Conservation (phyloP, 2,113 vertebrate genomes). For the Tauraco erythrolophus region DNA sequence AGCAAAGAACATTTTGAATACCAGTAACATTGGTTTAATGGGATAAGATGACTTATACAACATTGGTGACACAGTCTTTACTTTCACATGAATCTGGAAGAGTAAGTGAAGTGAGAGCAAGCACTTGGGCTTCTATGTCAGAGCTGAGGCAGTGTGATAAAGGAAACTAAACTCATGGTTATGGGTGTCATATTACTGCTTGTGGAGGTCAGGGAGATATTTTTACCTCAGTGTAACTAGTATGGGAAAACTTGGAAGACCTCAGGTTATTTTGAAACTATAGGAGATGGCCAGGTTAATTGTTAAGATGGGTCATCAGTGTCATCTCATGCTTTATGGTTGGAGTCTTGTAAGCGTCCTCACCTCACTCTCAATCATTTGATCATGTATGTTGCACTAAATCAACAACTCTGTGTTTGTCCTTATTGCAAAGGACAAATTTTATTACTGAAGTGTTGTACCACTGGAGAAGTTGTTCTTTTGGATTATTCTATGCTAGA, state of each 20-base stretch:
- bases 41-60: background rate
- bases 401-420: background rate
- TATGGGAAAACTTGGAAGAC: background rate
- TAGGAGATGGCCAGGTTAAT: background rate
- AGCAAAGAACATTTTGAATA: background rate
- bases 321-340: background rate
- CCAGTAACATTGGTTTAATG: background rate
- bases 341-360: background rate
- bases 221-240: slow-evolving; percentile 5
- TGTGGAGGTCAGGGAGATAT: background rate
- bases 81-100: background rate
- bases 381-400: accelerated
- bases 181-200: background rate
- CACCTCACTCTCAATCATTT: accelerated
- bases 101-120: background rate
- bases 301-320: background rate
- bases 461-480: background rate
- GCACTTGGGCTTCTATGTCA: background rate
- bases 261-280: background rate
- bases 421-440: background rate
- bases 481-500: background rate
- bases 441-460: background rate
- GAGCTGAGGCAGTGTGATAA: background rate
- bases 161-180: background rate
- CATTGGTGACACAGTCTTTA: background rate